phyloP scores from a whole-genome alignment of 2,113 vertebrate species.

The Rhagologus leucostigma region DNA sequence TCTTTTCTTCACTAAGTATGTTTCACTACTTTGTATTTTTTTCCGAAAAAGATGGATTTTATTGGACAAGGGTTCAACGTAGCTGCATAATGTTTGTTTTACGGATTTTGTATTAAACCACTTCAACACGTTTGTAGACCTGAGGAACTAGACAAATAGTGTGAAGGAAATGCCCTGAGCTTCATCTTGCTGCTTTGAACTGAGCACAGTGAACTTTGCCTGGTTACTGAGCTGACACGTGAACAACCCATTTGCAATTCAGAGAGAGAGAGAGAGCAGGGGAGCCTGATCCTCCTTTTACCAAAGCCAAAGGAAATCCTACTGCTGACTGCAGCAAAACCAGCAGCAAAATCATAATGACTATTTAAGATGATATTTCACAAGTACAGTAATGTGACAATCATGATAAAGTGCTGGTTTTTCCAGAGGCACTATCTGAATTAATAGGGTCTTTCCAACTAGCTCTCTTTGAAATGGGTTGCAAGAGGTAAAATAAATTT shows the following conservation, averaged over 20 bases:
- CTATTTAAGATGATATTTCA: constrained; percentile 5
- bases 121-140: constrained; percentile 44
- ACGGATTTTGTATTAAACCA: constrained; percentile 47
- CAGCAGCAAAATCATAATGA: constrained; percentile 12
- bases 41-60: background rate
- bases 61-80: constrained; percentile 3
- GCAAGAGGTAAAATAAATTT: background rate
- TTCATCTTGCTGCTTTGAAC: background rate
- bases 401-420: constrained; percentile 17
- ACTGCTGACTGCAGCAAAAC: constrained; percentile 31
- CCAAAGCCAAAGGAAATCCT: constrained; percentile 35
- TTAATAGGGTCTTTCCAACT: constrained; percentile 9
- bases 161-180: constrained; percentile 15
- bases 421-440: constrained; percentile 8
- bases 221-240: constrained; percentile 34
- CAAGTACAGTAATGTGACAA: constrained; percentile 15
- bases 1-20: constrained; percentile 25
- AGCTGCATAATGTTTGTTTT: background rate
- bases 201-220: background rate
- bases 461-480: background rate
- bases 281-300: background rate
- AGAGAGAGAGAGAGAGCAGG: background rate
- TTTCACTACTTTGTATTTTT: constrained; percentile 42
- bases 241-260: constrained; percentile 39
- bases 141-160: constrained; percentile 6